These are phyloP conservation scores for Dysidea cf. avara DNA, from an alignment of 37 sponge, comb jelly and placozoan genomes.

Conservation along the genomic window DNA sequence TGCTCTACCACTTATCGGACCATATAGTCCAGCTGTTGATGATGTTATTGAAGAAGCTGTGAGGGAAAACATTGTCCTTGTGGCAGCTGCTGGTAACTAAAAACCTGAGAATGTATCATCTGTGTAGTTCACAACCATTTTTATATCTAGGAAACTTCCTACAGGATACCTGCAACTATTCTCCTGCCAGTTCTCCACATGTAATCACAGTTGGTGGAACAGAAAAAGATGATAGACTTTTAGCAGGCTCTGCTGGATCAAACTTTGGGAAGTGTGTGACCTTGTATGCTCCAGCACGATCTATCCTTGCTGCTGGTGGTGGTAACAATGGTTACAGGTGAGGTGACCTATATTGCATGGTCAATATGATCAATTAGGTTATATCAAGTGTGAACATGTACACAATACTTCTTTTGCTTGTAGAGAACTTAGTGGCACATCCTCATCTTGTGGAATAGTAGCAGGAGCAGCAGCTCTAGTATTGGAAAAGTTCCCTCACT, in stretches of 20 bases:
- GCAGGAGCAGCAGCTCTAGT: too few species aligned
- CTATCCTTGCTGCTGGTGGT: not conserved
- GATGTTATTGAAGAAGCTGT: too few species aligned
- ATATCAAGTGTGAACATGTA: too few species aligned
- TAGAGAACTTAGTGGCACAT: too few species aligned
- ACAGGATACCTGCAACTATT: conserved; percentile 13
- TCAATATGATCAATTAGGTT: too few species aligned
- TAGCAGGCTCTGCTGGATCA: conserved; percentile 2
- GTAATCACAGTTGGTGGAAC: conserved; percentile 21
- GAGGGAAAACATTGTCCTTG: not conserved
- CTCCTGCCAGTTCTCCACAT: conserved; percentile 3
- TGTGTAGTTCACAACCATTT: too few species aligned
- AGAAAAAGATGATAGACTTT: not conserved
- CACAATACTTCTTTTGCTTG: too few species aligned
- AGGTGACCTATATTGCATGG: too few species aligned
- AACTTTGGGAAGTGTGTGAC: conserved; percentile 20
- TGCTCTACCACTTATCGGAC: conserved; percentile 60
- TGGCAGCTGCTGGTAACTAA: conserved; percentile 23
- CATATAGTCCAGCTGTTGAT: conserved; percentile 24
- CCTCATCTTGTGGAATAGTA: too few species aligned
- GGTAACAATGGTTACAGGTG: too few species aligned
- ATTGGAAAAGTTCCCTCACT: too few species aligned
- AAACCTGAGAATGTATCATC: too few species aligned
- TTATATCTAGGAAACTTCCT: conserved; percentile 20
- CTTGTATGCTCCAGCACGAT: conserved; percentile 26